Conservation (phyloP, 64 coral and sea anemone species). For the Hydrozoanthus tunicans region DNA sequence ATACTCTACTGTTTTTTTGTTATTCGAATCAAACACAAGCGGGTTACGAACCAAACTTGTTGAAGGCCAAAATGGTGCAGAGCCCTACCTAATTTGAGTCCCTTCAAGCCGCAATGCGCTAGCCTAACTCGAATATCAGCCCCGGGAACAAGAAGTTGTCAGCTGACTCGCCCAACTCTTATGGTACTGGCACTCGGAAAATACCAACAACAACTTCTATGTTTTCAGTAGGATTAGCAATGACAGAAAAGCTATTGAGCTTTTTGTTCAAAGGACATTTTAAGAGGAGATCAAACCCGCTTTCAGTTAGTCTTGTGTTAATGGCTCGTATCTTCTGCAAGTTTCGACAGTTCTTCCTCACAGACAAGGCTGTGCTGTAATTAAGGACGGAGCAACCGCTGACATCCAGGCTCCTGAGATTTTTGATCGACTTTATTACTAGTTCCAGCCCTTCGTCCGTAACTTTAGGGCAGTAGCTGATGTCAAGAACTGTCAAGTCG, state of each 20-base stretch:
- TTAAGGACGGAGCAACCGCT: slow-evolving; percentile 33
- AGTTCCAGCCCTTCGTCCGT: slow-evolving; percentile 14
- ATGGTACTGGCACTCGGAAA: slow-evolving; percentile 16
- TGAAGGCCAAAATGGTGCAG: too few relatives aligned
- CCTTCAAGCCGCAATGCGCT: too few relatives aligned
- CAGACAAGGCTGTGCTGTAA: background rate
- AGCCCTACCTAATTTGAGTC: too few relatives aligned
- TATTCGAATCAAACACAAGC: too few relatives aligned
- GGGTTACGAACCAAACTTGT: too few relatives aligned
- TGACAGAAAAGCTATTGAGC: slow-evolving; percentile 35
- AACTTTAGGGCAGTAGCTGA: slow-evolving; percentile 39
- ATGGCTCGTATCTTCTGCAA: slow-evolving; percentile 39
- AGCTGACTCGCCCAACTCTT: too few relatives aligned
- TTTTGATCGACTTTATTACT: slow-evolving; percentile 5
- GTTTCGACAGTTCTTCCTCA: slow-evolving; percentile 26
- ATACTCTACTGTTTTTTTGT: too few relatives aligned
- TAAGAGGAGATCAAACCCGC: slow-evolving; percentile 3
- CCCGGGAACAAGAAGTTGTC: too few relatives aligned
- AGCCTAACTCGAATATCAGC: too few relatives aligned
- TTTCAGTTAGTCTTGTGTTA: slow-evolving; percentile 27
- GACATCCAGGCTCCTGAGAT: slow-evolving; percentile 15
- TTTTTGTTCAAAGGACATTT: slow-evolving; percentile 25
- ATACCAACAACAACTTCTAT: slow-evolving; percentile 44
- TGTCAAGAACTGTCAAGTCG: slow-evolving; percentile 45
- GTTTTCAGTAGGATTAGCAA: slow-evolving; percentile 36